Evolutionary conservation across 2,797 vertebrate genomes (phyloP).

Genomic region (Leptatherina wallacei): DNA sequence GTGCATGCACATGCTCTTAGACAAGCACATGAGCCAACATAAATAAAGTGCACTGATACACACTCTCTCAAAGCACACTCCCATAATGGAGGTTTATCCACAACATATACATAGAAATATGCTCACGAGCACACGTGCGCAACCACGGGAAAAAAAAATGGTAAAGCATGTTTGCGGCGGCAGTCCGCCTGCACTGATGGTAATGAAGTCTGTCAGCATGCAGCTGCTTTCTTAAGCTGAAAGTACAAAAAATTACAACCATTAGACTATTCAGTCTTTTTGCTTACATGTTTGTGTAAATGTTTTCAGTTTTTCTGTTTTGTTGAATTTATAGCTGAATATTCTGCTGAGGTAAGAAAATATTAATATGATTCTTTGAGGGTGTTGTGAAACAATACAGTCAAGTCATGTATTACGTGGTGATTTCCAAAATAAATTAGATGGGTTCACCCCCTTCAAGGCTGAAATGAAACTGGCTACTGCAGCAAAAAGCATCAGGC

Average conservation of each 20-base stretch:
- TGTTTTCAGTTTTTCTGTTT: neutral
- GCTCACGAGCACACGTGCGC: no score
- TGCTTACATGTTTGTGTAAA: neutral
- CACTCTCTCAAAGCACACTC: neutral
- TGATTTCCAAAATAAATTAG: conserved; percentile 46
- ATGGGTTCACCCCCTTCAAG: conserved; percentile 39
- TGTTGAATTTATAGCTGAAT: neutral
- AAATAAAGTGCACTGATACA: conserved; percentile 13
- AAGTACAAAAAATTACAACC: neutral
- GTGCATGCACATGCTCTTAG: conserved; percentile 33
- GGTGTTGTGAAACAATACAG: conserved; percentile 33
- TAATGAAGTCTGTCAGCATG: neutral
- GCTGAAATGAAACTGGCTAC: conserved; percentile 57
- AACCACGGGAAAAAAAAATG: neutral
- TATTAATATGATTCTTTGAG: conserved; percentile 23
- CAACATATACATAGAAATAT: neutral
- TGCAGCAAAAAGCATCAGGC: conserved; percentile 53
- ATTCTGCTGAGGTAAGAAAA: conserved; percentile 7
- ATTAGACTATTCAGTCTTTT: conserved; percentile 4
- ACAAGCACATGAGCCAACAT: conserved; percentile 13
- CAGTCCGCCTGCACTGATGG: neutral
- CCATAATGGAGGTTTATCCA: neutral
- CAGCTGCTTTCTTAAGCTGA: neutral
- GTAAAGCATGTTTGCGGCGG: neutral
- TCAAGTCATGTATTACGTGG: conserved; percentile 38